Evolutionary conservation across 1,140 invertebrate genomes (phyloP), one percentile per base, ranked within the genome.

Genomic region (Asbolus verrucosus): DNA sequence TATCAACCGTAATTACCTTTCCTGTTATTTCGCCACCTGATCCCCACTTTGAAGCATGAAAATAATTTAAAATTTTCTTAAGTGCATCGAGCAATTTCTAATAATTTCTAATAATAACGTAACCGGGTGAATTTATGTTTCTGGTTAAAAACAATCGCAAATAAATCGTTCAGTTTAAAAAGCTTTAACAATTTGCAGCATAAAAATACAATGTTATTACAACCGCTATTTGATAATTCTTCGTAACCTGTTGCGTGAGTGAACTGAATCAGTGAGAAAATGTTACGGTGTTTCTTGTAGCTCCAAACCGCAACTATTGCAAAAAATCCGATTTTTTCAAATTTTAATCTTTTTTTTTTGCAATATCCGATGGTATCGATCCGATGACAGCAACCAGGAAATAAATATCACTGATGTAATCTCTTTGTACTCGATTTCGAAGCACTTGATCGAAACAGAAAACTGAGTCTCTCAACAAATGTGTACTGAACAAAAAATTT

Each of bases 1-100:
- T 24, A 54, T 27, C 11, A 27, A n/a, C 6, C 11, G 46, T 24
- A 54, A 54, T 54, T 54, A 54, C 46, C 21, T 24, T 54, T 54
- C 46, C 21, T 27, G 46, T 54, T 54, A 54, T 54, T 54, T 54
- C 18, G 21, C 19, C 46, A 54, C 46, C 46, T 54, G 46, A 54
- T 54, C 46, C 46, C 46, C 5, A n/a, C 41, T n/a, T 54, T 50
- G 24, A 27, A 24, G n/a, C 19, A 2, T 18, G n/a, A 54, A 54
- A 54, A 11, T 27, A 54, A 8, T 36, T 11, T 6, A 36, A 36
- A 36, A 36, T 4, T 36, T 36, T 4, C 24, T 36, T 36, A 36
- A 11, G 5, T 27, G 24, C 8, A 27, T 27, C 24, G 24, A 27
- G 8, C 24, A 27, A 27, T 4, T 27, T 27, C n/a, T n/a, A 8